Conservation (phyloP, 2,888 invertebrate species). For the Dasysyrphus tricinctus region DNA sequence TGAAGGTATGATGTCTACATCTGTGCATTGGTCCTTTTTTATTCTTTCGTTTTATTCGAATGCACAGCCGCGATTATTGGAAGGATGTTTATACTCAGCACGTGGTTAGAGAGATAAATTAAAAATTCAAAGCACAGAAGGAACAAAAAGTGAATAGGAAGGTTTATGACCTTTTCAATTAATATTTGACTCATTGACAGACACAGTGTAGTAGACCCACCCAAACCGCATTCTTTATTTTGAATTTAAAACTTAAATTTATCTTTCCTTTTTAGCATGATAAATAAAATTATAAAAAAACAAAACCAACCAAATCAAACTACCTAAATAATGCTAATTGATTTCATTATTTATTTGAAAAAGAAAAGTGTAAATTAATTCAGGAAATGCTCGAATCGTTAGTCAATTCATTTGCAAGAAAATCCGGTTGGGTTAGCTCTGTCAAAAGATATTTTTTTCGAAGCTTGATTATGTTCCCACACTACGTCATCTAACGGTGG, state of each 20-base stretch:
- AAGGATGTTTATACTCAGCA: slow-evolving; percentile 48
- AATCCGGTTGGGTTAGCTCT: slow-evolving; percentile 39
- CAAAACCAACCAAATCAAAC: neutral
- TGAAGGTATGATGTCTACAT: slow-evolving; percentile 33
- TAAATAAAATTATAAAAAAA: slow-evolving; percentile 5
- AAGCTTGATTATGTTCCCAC: slow-evolving; percentile 33
- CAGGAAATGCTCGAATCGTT: slow-evolving; percentile 44
- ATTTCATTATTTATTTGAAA: slow-evolving; percentile 17
- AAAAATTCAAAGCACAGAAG: slow-evolving; percentile 24
- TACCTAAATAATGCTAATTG: slow-evolving; percentile 29
- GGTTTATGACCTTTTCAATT: slow-evolving; percentile 44
- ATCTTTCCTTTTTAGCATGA: neutral
- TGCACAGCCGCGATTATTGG: neutral
- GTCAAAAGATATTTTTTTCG: neutral
- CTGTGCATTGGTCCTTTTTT: slow-evolving; percentile 65
- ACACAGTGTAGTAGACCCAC: slow-evolving; percentile 19
- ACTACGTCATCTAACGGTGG: slow-evolving; percentile 36
- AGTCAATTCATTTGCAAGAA: slow-evolving; percentile 35
- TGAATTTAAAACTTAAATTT: slow-evolving; percentile 11
- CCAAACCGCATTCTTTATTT: slow-evolving; percentile 22
- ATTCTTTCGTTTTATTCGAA: slow-evolving; percentile 13
- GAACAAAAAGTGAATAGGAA: neutral
- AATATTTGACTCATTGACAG: slow-evolving; percentile 33
- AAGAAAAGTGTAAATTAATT: slow-evolving; percentile 33
- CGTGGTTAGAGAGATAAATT: slow-evolving; percentile 44